phyloP scores from a whole-genome alignment of 2,113 vertebrate genomes.

The Speoplatyrhinus poulsoni region DNA sequence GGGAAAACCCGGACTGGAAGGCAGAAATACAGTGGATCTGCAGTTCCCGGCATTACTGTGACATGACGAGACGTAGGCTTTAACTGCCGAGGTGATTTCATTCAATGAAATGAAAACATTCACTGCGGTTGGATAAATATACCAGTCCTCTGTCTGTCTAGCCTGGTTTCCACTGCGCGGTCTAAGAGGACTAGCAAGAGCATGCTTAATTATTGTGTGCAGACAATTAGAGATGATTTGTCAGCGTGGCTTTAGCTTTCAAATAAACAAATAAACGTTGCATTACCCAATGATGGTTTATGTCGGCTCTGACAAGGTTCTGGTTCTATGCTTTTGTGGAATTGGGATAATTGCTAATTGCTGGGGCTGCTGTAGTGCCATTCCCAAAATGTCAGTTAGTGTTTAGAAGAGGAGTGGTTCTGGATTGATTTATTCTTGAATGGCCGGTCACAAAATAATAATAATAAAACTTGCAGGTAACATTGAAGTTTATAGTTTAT shows the following conservation, averaged over 20 bases:
- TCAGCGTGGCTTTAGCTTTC: conserved; percentile 20
- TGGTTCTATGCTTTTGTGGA: conserved; percentile 24
- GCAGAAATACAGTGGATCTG: too few species aligned
- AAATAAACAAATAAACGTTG: conserved; percentile 24
- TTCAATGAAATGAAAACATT: conserved; percentile 47
- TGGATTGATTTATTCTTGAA: conserved; percentile 43
- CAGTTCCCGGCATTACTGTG: not conserved
- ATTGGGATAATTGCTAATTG: conserved; percentile 41
- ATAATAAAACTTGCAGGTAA: not conserved
- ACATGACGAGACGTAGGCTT: conserved; percentile 33
- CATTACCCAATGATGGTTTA: conserved; percentile 28
- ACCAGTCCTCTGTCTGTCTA: conserved; percentile 39
- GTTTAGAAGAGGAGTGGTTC: conserved; percentile 38
- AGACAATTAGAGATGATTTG: conserved; percentile 27
- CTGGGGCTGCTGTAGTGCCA: conserved; percentile 29
- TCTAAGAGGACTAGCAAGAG: conserved; percentile 18
- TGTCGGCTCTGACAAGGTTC: conserved; percentile 21
- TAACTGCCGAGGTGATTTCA: conserved; percentile 51
- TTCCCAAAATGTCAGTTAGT: conserved; percentile 18
- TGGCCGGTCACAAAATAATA: conserved; percentile 31
- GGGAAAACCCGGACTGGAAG: too few species aligned
- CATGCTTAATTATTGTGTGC: conserved; percentile 38
- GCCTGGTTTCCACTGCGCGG: conserved; percentile 36
- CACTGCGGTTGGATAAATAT: conserved; percentile 58
- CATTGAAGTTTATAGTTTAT: conserved; percentile 1